phyloP scores from a whole-genome alignment of 2,113 vertebrate species.

The Mesitornis unicolor region DNA sequence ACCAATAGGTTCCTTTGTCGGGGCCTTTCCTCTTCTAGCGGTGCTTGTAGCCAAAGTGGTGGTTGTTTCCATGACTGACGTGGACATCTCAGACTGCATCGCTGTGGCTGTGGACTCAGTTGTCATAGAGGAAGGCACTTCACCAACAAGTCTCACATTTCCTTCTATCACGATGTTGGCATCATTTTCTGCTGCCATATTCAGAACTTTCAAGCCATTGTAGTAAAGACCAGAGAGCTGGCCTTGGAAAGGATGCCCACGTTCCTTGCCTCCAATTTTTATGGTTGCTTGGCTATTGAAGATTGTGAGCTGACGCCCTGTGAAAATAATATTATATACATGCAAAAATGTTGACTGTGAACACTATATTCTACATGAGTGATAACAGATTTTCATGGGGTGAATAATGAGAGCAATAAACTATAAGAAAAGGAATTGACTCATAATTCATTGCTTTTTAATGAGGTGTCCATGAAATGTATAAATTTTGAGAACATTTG shows the following conservation, averaged over 20 bases:
- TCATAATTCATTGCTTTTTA: constrained; percentile 94
- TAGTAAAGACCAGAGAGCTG: constrained; percentile 99
- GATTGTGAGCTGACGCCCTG: constrained; percentile 99
- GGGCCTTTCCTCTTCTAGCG: constrained; percentile 85
- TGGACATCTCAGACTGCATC: constrained; percentile 95
- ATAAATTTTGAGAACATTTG: constrained; percentile 65
- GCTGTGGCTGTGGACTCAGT: constrained; percentile 96
- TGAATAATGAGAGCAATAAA: constrained; percentile 97
- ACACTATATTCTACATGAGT: constrained; percentile 78
- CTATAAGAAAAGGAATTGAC: constrained; percentile 84
- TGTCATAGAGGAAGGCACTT: constrained; percentile 96
- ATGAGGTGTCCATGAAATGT: constrained; percentile 89
- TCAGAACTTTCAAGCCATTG: constrained; percentile 99
- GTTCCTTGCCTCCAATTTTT: constrained; percentile 97
- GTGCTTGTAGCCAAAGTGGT: constrained; percentile 91
- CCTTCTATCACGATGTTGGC: constrained; percentile 94
- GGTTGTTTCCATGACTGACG: constrained; percentile 96
- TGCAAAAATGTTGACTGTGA: constrained; percentile 88
- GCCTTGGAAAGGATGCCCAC: constrained; percentile 94
- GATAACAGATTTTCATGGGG: constrained; percentile 89
- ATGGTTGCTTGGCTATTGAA: constrained; percentile 99
- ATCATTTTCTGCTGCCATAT: constrained; percentile 97
- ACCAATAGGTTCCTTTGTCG: constrained; percentile 87
- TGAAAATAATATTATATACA: constrained; percentile 92
- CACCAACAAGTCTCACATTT: constrained; percentile 96